Base-by-base conservation (phyloP, 2,113 vertebrate genomes). In the Gymnobelideus leadbeateri region DNA sequence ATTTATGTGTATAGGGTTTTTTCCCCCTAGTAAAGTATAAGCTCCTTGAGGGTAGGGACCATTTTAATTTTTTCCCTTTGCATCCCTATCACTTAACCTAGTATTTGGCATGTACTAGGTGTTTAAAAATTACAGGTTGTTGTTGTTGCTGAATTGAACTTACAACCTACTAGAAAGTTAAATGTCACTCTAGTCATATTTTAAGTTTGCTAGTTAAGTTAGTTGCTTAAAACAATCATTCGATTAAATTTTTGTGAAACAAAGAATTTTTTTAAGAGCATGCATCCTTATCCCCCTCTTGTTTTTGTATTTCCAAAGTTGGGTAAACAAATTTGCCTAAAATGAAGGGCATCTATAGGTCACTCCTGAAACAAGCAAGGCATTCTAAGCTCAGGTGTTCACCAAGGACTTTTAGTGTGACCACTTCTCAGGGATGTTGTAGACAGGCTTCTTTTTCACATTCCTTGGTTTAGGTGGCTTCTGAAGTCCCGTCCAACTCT, bases 181-280 rank as follows among this genome's bases (percentile, higher is more conserved):
- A 84, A 47, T 23, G n/a, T 16, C 19, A 16, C 26, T 91, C 49
- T 9, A 51, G 49, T 90, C 25, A 92, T 43, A 51, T 51, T 89
- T 95, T 77, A 93, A 95, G 68, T 84, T 31, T 95, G 25, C 43
- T 43, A 6, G 51, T 9, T 54, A 53, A 37, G 37, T 91, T 53
- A 91, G 25, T 61, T 61, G 53, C 84, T 90, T 89, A 24, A 61
- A 96, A 92, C 89, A 47, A 93, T 12, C 47, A 37, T 77, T 1
- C 94, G 43, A 37, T 91, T 77, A 89, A 43, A 84, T n/a, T 53
- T 90, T 93, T 55, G 90, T 90, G 90, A 96, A 93, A 57, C 47
- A 92, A 95, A 46, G 77, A 23, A 68, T 91, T 51, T 77, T 77
- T 52, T 14, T 77, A 5, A n/a, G 61, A n/a, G 19, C 37, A 77